These are phyloP conservation scores for Chloebia gouldiae DNA, from an alignment of 2,113 vertebrate genomes.

Conservation along the genomic window DNA sequence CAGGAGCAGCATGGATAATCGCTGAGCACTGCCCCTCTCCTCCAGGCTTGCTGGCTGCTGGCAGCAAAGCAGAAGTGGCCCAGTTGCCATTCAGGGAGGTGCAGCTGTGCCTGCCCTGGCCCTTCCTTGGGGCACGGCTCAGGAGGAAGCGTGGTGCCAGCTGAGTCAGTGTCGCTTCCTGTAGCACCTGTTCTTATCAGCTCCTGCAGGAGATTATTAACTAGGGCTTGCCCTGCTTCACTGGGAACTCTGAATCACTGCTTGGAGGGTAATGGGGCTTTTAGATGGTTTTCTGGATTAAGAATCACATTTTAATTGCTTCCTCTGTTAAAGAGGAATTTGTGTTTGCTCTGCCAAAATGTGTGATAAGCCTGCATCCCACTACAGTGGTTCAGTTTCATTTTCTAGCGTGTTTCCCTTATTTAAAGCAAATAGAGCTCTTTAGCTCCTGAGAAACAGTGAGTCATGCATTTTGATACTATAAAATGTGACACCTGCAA, in stretches of 20 bases:
- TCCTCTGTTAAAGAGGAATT: neutral
- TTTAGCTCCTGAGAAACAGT: neutral
- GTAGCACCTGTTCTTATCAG: constrained; percentile 26
- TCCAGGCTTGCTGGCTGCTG: neutral
- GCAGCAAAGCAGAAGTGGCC: neutral
- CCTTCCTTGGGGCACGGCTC: neutral
- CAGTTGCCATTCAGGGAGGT: neutral
- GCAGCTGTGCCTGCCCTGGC: rapidly evolving
- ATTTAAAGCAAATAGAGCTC: neutral
- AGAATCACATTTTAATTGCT: constrained; percentile 24
- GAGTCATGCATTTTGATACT: neutral
- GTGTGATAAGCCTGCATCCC: neutral
- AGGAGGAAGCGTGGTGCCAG: neutral
- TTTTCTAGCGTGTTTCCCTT: neutral
- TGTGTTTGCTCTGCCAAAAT: neutral
- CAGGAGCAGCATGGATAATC: neutral
- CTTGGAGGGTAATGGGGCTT: neutral
- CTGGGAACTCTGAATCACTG: neutral
- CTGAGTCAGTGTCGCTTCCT: constrained; percentile 34
- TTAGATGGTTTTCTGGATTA: constrained; percentile 8
- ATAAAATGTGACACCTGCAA: neutral
- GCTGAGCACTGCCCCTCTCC: neutral
- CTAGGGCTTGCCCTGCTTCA: neutral
- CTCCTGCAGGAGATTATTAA: neutral
- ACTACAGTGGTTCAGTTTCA: neutral